These are phyloP conservation scores for Enteromius unitaeniatus DNA, from an alignment of 2,797 vertebrate genomes.

Conservation along the genomic window DNA sequence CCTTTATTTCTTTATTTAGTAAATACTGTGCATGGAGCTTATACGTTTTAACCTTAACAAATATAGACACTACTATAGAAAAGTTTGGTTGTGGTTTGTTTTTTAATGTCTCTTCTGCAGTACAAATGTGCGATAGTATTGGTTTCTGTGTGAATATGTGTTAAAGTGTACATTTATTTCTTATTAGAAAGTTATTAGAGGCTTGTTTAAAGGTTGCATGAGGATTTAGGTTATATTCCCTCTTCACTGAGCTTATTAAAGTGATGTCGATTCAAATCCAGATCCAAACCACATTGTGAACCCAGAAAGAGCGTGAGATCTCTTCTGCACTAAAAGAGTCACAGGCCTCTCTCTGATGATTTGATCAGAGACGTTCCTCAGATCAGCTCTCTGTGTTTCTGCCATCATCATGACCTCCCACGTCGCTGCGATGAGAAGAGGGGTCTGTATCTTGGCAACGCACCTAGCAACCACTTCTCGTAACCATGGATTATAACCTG, in stretches of 20 bases:
- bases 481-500: constrained; percentile 87
- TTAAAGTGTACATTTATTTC: background rate
- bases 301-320: background rate
- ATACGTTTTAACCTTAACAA: background rate
- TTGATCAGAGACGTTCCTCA: constrained; percentile 63
- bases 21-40: background rate
- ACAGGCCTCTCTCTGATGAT: background rate
- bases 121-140: background rate
- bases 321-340: background rate
- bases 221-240: background rate
- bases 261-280: background rate
- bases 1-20: background rate
- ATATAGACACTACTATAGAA: background rate
- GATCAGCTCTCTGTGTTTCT: constrained; percentile 64
- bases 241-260: background rate
- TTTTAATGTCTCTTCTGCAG: background rate
- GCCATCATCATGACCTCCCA: constrained; percentile 79
- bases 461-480: constrained; percentile 83
- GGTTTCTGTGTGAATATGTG: background rate
- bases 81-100: background rate
- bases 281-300: background rate
- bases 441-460: constrained; percentile 82
- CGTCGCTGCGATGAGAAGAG: constrained; percentile 73
- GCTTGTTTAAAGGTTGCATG: background rate
- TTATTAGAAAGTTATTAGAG: background rate